These are phyloP conservation scores for Spialia ferax DNA, from an alignment of 2,888 invertebrate genomes.

Conservation along the genomic window DNA sequence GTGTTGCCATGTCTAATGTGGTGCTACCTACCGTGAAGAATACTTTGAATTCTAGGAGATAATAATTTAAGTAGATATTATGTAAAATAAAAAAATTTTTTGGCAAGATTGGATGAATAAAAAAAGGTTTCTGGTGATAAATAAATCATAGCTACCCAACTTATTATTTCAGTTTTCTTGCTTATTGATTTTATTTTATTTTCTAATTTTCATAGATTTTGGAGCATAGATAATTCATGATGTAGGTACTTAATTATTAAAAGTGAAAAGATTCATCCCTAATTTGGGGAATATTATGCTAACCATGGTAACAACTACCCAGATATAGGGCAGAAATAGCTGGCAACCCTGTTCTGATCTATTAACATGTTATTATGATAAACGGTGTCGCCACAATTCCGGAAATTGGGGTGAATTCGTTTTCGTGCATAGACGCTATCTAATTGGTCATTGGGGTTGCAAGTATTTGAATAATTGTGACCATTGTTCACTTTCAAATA, in stretches of 20 bases:
- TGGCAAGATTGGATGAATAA: too few species aligned
- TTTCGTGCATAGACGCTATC: conserved; percentile 11
- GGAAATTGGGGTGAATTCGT: conserved; percentile 57
- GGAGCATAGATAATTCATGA: too few species aligned
- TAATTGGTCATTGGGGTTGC: conserved; percentile 28
- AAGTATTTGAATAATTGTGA: conserved; percentile 53
- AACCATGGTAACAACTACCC: not conserved
- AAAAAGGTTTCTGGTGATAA: too few species aligned
- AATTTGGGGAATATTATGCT: too few species aligned
- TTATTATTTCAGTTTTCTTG: too few species aligned
- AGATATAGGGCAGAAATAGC: not conserved
- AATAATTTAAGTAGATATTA: too few species aligned
- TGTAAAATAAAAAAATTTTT: too few species aligned
- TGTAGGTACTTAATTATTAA: too few species aligned
- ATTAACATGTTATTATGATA: conserved; percentile 76
- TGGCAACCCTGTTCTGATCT: conserved; percentile 20
- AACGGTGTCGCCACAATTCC: conserved; percentile 62
- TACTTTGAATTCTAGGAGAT: not conserved
- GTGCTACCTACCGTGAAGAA: conserved; percentile 24
- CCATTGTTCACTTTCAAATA: conserved; percentile 44
- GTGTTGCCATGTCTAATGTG: conserved; percentile 18
- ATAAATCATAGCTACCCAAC: too few species aligned
- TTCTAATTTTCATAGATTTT: too few species aligned
- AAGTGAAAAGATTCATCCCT: not conserved
- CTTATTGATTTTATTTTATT: too few species aligned